Evolutionary conservation across 2,113 vertebrate genomes (phyloP), one percentile per base, ranked within the genome.

Genomic region (Amblyornis subalaris): DNA sequence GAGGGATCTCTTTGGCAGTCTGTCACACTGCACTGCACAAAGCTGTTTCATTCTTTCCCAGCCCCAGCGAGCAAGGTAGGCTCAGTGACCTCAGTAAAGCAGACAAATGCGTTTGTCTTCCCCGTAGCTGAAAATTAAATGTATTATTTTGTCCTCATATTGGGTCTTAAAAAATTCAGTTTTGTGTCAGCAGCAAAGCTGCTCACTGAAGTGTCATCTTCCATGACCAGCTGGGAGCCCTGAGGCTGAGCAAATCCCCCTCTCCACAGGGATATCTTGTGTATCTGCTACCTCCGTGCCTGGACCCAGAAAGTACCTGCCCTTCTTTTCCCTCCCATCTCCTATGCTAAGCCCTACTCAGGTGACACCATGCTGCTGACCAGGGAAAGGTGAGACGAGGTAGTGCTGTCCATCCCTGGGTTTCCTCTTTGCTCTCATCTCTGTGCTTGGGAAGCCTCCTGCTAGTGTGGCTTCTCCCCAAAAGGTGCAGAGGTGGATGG

Each of bases 391-490:
- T 19, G 40, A 69, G 11, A 47, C 26, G 31, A 35, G 35, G 35
- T 9, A 14, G 33, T 12, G 33, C 44, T 88, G 21, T 28, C 29
- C n/a, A 28, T 7, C 10, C 3, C 18, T 11, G 15, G 3, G 3
- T 35, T 54, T 76, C 42, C 16, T 53, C 38, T 58, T 21, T 58
- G 13, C 38, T 35, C 25, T 82, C 2, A 0, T 12, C 24, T 14
- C 8, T 0, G 8, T 31, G 23, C 35, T 47, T 42, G 44, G 28
- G 33, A 54, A 50, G 26, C 6, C 24, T 78, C 35, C 62, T 44
- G 38, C 23, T 4, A 1, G 7, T 0, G 0, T 14, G 55, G 8
- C 25, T 54, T 42, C 23, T 58, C 21, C 44, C 24, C 12, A 14
- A 20, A 8, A 13, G 21, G 7, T 7, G 31, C 40, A 38, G 47